phyloP scores from a whole-genome alignment of 2,888 invertebrate genomes.

The Hermaeophaga mercurialis region DNA sequence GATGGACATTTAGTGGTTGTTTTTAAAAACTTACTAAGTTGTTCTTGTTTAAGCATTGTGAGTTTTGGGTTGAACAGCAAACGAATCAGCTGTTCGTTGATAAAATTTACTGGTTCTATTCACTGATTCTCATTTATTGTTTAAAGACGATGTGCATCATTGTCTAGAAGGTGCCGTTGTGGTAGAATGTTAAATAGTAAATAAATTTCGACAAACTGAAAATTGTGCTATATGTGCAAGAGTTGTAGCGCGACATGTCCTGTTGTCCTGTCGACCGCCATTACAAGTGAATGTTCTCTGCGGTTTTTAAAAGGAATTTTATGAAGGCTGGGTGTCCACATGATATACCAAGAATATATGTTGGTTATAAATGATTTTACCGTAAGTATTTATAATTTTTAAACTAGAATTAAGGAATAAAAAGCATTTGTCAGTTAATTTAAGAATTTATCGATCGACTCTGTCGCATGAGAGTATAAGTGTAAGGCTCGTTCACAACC shows the following conservation, averaged over 20 bases:
- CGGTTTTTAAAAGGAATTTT: constrained; percentile 53
- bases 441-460: constrained; percentile 55
- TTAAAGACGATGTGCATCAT: neutral
- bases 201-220: constrained; percentile 1
- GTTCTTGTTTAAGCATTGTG: constrained; percentile 10
- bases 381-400: constrained; percentile 52
- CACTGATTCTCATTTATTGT: too few relatives aligned
- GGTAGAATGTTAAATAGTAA: constrained; percentile 9
- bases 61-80: constrained; percentile 1
- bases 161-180: neutral
- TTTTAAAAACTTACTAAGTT: constrained; percentile 1
- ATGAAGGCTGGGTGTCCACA: constrained; percentile 56
- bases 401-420: constrained; percentile 36
- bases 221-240: constrained; percentile 33
- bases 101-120: too few relatives aligned
- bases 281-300: constrained; percentile 24
- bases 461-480: constrained; percentile 56
- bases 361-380: constrained; percentile 56
- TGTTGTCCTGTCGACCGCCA: constrained; percentile 37
- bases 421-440: constrained; percentile 54
- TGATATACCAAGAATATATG: constrained; percentile 57
- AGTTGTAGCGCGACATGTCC: constrained; percentile 49
- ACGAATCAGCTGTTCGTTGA: neutral
- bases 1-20: constrained; percentile 9
- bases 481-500: constrained; percentile 53